Base-by-base conservation (phyloP, 1,140 invertebrate genomes). In the Philotrypesis tridentata region DNA sequence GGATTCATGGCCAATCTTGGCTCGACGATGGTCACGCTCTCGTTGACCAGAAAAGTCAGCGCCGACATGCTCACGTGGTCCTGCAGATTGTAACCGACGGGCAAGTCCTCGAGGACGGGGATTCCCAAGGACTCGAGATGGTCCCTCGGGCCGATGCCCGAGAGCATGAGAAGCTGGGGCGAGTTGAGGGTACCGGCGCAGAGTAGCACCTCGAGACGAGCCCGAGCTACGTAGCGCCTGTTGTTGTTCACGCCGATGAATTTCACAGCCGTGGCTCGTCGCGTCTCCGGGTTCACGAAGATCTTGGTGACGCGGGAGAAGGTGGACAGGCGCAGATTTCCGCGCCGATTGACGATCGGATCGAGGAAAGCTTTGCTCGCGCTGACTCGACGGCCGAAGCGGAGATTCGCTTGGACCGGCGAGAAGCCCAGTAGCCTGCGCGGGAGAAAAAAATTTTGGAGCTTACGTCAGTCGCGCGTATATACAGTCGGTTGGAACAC, bases 41-140 rank as follows among this genome's bases (percentile, higher is more conserved):
- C 92, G 83, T 96, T 95, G 0, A 96, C 93, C 33, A 94, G 89
- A 85, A 96, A 96, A 0, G 93, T 94, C 74, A 96, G 90, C 2
- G 94, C 94, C 27, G 94, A 94, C 68, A 95, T 93, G 0, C 94
- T 95, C 25, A 96, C 93, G 85, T 97, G 96, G 89, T 96, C 96
- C 86, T 96, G 95, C 0, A 97, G 92, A 89, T 97, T 97, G 79
- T 95, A 93, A 0, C 97, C 97, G 0, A 97, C 96, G 0, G 94
- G 95, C 0, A 96, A 91, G 87, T 97, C 93, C 79, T 93, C 90
- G 17, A 95, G 82, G 0, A 94, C 91, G 0, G 89, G 80, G 33
- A 96, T 95, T 27, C 89, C 89, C 2, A 93, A 83, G 11, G 85
- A 84, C n/a, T 87, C 29, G 0, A 95, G 85, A 82, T 94, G 93